Evolutionary conservation across 2,888 invertebrate genomes (phyloP), one percentile per base, ranked within the genome.

Genomic region (Bombylius discolor): DNA sequence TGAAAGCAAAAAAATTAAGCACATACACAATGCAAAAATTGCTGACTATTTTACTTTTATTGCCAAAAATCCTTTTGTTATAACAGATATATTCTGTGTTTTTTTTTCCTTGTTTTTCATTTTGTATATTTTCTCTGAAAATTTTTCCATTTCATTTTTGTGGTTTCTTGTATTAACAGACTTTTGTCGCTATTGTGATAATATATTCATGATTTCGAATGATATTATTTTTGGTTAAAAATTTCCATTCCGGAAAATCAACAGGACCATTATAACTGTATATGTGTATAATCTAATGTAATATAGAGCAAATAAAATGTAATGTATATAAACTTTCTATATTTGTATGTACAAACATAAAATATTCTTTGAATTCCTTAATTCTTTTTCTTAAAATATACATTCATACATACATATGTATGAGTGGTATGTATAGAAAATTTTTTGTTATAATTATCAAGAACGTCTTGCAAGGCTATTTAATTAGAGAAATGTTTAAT

Each of bases 191-290:
- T 42, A 11, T 42, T 11, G 49, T 55, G 46, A 54, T 54, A 54
- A 55, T 55, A 49, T 55, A 55, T 55, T 55, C 55, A 55, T 55
- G 55, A 50, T 55, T 47, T 46, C 47, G 46, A 55, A 55, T 55
- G 50, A 49, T 47, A 49, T 54, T 13, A 42, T 6, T 42, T 42
- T 42, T 42, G 39, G 8, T 42, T 11, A 42, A 42, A 49, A 14
- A 49, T 49, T 55, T 45, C 45, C 46, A 55, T 51, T 50, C 50
- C 36, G 50, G 55, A 51, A 55, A 55, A 55, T 55, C 55, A 55
- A 55, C 55, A 55, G 55, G 55, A 55, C 47, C 47, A 51, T 51
- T 11, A 42, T 42, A 42, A 11, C 11, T 49, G 53, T 53, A 34
- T 47, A 8, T 23, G 31, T 49, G 39, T 48, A 49, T 23, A 23